Evolutionary conservation across 2,797 vertebrate genomes (phyloP), one percentile per base, ranked within the genome.

Genomic region (Anomalospiza imberbis): DNA sequence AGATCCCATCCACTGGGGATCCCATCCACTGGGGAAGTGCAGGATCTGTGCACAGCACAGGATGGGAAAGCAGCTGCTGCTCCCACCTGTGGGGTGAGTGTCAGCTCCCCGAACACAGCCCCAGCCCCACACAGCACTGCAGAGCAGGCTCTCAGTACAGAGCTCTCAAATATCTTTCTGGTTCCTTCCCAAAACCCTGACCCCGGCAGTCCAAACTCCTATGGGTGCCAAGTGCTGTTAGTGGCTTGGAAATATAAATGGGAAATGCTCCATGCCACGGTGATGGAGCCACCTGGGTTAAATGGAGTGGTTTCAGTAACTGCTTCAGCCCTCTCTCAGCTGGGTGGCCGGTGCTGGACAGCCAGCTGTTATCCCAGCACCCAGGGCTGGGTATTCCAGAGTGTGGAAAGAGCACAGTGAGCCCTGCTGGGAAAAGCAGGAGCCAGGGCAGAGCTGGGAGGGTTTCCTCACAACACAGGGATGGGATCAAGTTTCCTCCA

Each of bases 301-400:
- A 72, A 72, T 57, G 36, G 34, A 48, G 29, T 61, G 50, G 4
- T 50, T 82, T 32, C 68, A 85, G 48, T 7, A 32, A 40, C 28
- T 81, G 61, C 17, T 87, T 62, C 45, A 45, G 10, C 40, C 61
- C 24, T 76, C 10, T 13, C 19, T 57, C 57, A 62, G 31, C 20
- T 86, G 51, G 24, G 77, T 31, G 11, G 2, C 0, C 0, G 1
- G 16, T 61, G n/a, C 22, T 38, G 44, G 50, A 58, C 32, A 62
- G 29, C 3, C 62, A 29, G 40, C 6, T 63, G 6, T n/a, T 16
- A 44, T 22, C 53, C 72, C 80, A 44, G 2, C 13, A 71, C 21
- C 85, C 28, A 78, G 53, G 42, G 17, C 50, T 68, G 51, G 48
- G 29, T 48, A 57, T 10, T 26, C 20, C 55, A 47, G 57, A 26